Base-by-base conservation (phyloP, 2,113 vertebrate genomes). In the Anolis carolinensis region DNA sequence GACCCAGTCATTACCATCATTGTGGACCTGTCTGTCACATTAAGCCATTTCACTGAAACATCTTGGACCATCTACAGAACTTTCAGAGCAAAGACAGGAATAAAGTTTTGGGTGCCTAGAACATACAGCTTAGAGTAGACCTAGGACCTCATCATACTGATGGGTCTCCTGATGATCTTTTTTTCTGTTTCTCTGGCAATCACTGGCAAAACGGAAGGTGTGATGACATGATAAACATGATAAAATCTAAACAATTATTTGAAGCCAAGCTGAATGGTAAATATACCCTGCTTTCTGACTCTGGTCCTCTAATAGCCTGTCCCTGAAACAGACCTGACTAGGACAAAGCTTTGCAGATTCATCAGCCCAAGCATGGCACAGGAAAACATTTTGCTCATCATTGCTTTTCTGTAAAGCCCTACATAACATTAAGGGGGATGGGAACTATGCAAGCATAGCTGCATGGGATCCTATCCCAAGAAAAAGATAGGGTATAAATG, bases 1-100 rank as follows among this genome's bases (percentile, higher is more conserved):
- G 52, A 55, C 8, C 10, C 52, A 55, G 5, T 2, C 1, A 9
- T 14, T 55, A 14, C 52, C 9, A 55, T 55, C 14, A 55, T 9
- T 59, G 14, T 55, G 27, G n/a, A 62, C 7, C 21, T 55, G 4
- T 30, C 10, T 2, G 10, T 2, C 52, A 55, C 52, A 55, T 55
- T 8, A 44, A 44, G 39, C 5, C 39, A 44, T 44, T 18, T 39
- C 52, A 39, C 79, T 81, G 73, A 2, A 36, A 84, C 48, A 0
- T 0, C 18, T 20, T 34, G 1, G 70, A 80, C 71, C 73, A 65
- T 8, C 76, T 71, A 39, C 79, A 0, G 1, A 21, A 77, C 65
- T 90, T 18, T 70, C 7, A 9, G 39, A 73, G 48, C 52, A 89
- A 76, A 36, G 87, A 65, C 32, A 68, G 59, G 32, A 88, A 87